phyloP scores from a whole-genome alignment of 2,888 invertebrate species.

The Scaptodrosophila latifasciaeformis region DNA sequence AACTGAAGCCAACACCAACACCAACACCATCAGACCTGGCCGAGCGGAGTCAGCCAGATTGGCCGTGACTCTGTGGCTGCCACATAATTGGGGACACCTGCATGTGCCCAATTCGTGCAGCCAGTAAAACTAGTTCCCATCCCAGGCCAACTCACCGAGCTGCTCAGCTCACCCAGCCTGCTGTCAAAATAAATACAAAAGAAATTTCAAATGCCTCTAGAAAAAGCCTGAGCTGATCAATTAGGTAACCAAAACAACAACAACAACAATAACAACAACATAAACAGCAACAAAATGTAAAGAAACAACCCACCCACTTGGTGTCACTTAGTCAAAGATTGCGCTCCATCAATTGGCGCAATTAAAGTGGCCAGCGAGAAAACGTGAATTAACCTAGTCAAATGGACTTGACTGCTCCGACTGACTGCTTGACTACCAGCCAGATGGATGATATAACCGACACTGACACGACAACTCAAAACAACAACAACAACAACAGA shows the following conservation, averaged over 20 bases:
- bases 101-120: conserved; percentile 58
- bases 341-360: conserved; percentile 58
- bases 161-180: too few species aligned
- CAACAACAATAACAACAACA: conserved; percentile 1
- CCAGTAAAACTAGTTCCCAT: conserved; percentile 46
- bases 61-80: background rate
- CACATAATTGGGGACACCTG: conserved; percentile 65
- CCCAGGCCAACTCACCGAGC: too few species aligned
- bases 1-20: background rate
- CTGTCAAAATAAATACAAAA: background rate
- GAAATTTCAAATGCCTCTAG: too few species aligned
- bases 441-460: conserved; percentile 43
- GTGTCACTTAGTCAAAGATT: too few species aligned
- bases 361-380: conserved; percentile 60
- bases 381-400: conserved; percentile 52
- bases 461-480: conserved; percentile 19
- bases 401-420: too few species aligned
- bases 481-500: conserved; percentile 17
- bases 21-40: background rate
- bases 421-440: too few species aligned
- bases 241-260: background rate
- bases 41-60: background rate
- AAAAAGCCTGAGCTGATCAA: too few species aligned
- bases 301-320: conserved; percentile 13
- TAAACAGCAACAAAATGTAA: too few species aligned